A percentile compares a stretch with the other conserved stretches of the same genome.
Evolutionary conservation across 2,888 invertebrate genomes (phyloP).

Genomic region (Sacculina carcini): DNA sequence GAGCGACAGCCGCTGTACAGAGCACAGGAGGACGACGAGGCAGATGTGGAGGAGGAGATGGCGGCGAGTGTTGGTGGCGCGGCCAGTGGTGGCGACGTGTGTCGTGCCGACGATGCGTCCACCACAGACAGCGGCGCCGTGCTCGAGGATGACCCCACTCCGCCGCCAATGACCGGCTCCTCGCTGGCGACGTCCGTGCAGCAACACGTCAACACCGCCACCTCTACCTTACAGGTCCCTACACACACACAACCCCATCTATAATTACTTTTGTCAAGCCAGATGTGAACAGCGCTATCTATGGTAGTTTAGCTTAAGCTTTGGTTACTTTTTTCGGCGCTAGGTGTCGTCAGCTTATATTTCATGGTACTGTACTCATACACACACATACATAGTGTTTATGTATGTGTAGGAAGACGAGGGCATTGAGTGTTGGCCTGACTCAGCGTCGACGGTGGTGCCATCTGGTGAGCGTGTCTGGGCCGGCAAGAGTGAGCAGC

Average conservation of each 20-base stretch:
- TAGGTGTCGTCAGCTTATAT: too few species aligned
- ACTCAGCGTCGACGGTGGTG: background rate
- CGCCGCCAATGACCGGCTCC: too few species aligned
- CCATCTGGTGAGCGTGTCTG: background rate
- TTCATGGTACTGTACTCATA: background rate
- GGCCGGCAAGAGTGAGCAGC: background rate
- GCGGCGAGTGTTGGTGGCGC: conserved; percentile 16
- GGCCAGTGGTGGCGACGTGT: conserved; percentile 8
- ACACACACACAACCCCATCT: conserved; percentile 6
- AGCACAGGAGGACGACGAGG: conserved; percentile 15
- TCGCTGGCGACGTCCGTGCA: conserved; percentile 17
- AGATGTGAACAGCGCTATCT: too few species aligned
- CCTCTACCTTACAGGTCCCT: conserved; percentile 5
- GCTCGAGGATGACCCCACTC: conserved; percentile 37
- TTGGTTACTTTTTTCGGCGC: too few species aligned
- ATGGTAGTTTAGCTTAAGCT: too few species aligned
- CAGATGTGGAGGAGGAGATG: conserved; percentile 11
- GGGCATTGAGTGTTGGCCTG: background rate
- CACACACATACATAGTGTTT: background rate
- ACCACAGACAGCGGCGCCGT: conserved; percentile 42
- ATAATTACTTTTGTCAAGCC: too few species aligned
- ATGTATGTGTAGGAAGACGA: background rate
- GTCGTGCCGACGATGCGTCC: conserved; percentile 31
- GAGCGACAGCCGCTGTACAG: too few species aligned
- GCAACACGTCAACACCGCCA: conserved; percentile 8